Evolutionary conservation across 2,797 vertebrate species (phyloP), one percentile per base, ranked within the genome.

Genomic region (Acanthornis magna): DNA sequence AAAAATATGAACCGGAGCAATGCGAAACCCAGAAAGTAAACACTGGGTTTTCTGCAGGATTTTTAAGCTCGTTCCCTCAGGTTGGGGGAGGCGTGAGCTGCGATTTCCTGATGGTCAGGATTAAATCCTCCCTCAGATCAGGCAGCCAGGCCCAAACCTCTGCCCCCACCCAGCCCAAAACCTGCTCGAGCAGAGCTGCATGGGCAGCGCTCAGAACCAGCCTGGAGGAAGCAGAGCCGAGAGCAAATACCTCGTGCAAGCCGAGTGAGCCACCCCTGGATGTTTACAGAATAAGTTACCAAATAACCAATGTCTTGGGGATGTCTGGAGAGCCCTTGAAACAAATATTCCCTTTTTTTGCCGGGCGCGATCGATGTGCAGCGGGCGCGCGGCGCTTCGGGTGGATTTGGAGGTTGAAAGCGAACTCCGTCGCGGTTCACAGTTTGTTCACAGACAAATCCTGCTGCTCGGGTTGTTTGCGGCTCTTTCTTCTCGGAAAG

Each of bases 361-460:
- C 84, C 82, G 79, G 74, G 50, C 54, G 4, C 74, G 20, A 96
- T 97, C 74, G 88, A 96, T 97, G 81, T 3, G 94, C 73, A 19
- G 93, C 80, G 13, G 88, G 26, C 22, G 45, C 80, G 23, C 8
- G 16, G 85, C 48, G 94, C 96, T 96, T 91, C 29, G 26, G 96
- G 73, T 82, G 96, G 97, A 95, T 96, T 97, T 96, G 91, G 89
- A 85, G 95, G 57, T 88, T 95, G 93, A 95, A 96, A 96, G 91
- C 72, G 23, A 25, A 1, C 72, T 60, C 91, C 13, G 78, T 95
- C 72, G 90, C 96, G 86, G 92, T 96, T 97, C 95, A 96, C 95
- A 96, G 94, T 96, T 94, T 91, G 95, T 96, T 97, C 95, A 91
- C 96, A 97, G 94, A 89, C 83, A 97, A 96, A 97, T 97, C 95